These are phyloP conservation scores for Conchocele bisecta DNA, from an alignment of 2,888 invertebrate genomes.

Conservation along the genomic window DNA sequence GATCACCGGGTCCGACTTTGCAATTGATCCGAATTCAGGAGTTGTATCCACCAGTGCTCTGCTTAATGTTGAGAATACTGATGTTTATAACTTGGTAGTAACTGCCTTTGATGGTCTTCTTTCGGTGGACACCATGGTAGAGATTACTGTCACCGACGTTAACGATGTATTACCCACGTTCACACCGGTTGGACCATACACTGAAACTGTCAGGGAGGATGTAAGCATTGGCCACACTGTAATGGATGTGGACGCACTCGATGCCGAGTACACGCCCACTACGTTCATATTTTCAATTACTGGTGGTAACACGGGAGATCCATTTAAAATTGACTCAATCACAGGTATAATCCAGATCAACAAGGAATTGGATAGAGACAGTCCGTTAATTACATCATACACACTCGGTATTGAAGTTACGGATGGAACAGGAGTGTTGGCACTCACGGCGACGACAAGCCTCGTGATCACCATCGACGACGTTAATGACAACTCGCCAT, in stretches of 20 bases:
- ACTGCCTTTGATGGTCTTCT: slow-evolving; percentile 86
- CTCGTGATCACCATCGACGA: slow-evolving; percentile 64
- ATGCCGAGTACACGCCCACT: slow-evolving; percentile 62
- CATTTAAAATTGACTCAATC: slow-evolving; percentile 63
- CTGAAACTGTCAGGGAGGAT: slow-evolving; percentile 50
- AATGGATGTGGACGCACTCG: slow-evolving; percentile 61
- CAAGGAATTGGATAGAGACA: slow-evolving; percentile 62
- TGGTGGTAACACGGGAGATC: slow-evolving; percentile 58
- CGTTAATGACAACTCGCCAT: slow-evolving; percentile 68
- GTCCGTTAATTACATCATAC: slow-evolving; percentile 48
- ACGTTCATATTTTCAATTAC: slow-evolving; percentile 63
- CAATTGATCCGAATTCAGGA: slow-evolving; percentile 49
- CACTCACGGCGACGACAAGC: slow-evolving; percentile 57
- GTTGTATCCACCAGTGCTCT: slow-evolving; percentile 46
- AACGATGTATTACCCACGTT: slow-evolving; percentile 72
- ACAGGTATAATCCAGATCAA: slow-evolving; percentile 63
- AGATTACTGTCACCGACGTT: slow-evolving; percentile 62
- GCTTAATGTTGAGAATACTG: slow-evolving; percentile 65
- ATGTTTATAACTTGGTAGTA: slow-evolving; percentile 59
- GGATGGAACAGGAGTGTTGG: slow-evolving; percentile 53
- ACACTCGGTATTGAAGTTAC: slow-evolving; percentile 59
- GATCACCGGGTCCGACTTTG: slow-evolving; percentile 48
- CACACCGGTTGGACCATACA: slow-evolving; percentile 55
- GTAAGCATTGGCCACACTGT: slow-evolving; percentile 54
- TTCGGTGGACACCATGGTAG: slow-evolving; percentile 92